Evolutionary conservation across 2,888 invertebrate genomes (phyloP).

Genomic region (Drosophila macrospina): DNA sequence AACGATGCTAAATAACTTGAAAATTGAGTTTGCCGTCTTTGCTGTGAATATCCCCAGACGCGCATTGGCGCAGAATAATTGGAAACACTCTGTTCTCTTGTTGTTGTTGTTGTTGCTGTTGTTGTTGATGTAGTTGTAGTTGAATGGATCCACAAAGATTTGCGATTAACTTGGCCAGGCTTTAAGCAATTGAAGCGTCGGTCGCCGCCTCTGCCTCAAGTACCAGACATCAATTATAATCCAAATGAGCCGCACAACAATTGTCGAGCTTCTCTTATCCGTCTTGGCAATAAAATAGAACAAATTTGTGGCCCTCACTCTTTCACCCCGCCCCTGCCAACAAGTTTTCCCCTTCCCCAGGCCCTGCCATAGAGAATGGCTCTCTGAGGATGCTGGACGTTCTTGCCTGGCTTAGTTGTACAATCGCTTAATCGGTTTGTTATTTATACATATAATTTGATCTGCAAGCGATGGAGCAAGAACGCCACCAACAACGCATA

Average conservation of each 20-base stretch:
- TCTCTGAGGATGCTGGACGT: constrained; percentile 55
- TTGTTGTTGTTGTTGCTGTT: constrained; percentile 13
- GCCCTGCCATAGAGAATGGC: constrained; percentile 29
- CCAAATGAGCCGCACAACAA: constrained; percentile 76
- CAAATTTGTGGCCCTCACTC: constrained; percentile 38
- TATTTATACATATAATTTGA: constrained; percentile 82
- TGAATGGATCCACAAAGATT: constrained; percentile 39
- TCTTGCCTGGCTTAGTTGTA: constrained; percentile 66
- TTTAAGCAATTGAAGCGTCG: constrained; percentile 59
- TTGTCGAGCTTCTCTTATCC: constrained; percentile 66
- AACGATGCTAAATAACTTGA: constrained; percentile 70
- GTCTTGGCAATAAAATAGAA: constrained; percentile 76
- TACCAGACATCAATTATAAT: constrained; percentile 74
- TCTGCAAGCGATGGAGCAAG: constrained; percentile 69
- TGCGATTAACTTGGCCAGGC: constrained; percentile 62
- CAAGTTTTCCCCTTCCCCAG: not conserved
- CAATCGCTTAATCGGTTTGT: constrained; percentile 81
- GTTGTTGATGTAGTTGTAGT: constrained; percentile 12
- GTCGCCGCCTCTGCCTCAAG: constrained; percentile 4
- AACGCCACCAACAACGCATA: constrained; percentile 45
- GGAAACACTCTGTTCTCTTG: constrained; percentile 30
- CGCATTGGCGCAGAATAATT: constrained; percentile 62
- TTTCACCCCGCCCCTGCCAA: not conserved
- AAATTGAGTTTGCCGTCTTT: constrained; percentile 59
- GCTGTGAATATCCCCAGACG: constrained; percentile 24